Evolutionary conservation across 2,797 vertebrate species (phyloP), one percentile per base, ranked within the genome.

Genomic region (Anisognathus igniventris): DNA sequence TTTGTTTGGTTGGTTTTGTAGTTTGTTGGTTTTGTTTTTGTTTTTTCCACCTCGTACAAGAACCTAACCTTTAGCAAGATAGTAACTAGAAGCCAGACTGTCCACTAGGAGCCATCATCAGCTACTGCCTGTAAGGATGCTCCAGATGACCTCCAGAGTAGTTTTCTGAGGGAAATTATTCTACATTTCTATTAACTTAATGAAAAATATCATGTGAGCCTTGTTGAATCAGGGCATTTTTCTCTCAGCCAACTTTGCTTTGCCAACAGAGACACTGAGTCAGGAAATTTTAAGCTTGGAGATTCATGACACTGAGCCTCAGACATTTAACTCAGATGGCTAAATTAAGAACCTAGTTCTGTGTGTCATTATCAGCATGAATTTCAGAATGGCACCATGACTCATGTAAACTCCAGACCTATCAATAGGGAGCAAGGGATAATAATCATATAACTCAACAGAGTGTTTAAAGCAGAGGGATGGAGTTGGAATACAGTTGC

Each of bases 221-320:
- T 64, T 68, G 35, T 33, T 67, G 53, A 89, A 67, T 62, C 10
- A 53, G 40, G 7, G 7, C 24, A 51, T 60, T 86, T 51, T 70
- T 62, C 31, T 56, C 60, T 86, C 56, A 79, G 51, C 3, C 17
- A 12, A 56, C 27, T 78, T 47, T 44, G 28, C 53, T 91, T 86
- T 56, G 30, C 28, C 53, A 47, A 44, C 3, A 35, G 60, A 10
- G 40, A 61, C 3, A 60, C 4, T 0, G 1, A 76, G 22, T 9
- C 47, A 25, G 39, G 70, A 86, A 62, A 25, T 31, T 65, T 77
- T 57, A 76, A 64, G 45, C 24, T n/a, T 4, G 1, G 27, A 80
- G n/a, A 53, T 50, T 25, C 7, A 37, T 23, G 24, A 76, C 9
- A 0, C 33, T 73, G 58, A 37, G 48, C 33, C 76, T 77, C 51